These are phyloP conservation scores for Drosophila lacteicornis DNA, from an alignment of 1,140 invertebrate species.

Conservation along the genomic window DNA sequence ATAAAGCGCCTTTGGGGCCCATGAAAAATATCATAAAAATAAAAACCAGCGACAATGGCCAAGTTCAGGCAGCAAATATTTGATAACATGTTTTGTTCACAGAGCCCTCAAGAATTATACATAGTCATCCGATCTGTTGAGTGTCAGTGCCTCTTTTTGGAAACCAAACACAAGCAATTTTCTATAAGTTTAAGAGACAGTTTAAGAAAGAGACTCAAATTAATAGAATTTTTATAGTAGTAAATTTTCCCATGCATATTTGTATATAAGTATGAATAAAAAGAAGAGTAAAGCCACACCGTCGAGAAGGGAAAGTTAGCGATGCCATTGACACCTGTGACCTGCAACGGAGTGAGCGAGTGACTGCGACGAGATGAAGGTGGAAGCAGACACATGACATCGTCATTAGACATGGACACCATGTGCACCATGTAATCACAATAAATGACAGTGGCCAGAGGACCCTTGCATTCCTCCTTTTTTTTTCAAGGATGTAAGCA, in stretches of 20 bases:
- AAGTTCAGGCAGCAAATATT: neutral
- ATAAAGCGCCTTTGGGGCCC: conserved; percentile 36
- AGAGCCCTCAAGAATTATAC: no score
- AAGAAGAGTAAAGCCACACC: no score
- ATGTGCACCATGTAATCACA: conserved; percentile 31
- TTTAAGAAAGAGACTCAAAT: no score
- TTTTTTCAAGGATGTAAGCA: conserved; percentile 11
- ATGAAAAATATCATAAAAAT: conserved; percentile 34
- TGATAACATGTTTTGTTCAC: neutral
- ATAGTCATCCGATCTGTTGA: no score
- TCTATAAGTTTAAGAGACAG: no score
- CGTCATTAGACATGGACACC: conserved; percentile 41
- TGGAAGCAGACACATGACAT: conserved; percentile 17
- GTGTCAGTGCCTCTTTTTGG: no score
- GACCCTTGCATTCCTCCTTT: no score
- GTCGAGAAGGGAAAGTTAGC: neutral
- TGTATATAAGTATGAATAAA: no score
- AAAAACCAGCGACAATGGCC: neutral
- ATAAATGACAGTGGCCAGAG: conserved; percentile 39
- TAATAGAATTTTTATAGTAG: no score
- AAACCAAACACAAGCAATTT: no score
- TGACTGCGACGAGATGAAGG: neutral
- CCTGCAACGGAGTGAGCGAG: conserved; percentile 1
- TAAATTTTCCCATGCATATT: no score
- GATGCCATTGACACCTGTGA: conserved; percentile 34